Base-by-base conservation (phyloP, 2,888 invertebrate genomes). In the Cantharis rufa region DNA sequence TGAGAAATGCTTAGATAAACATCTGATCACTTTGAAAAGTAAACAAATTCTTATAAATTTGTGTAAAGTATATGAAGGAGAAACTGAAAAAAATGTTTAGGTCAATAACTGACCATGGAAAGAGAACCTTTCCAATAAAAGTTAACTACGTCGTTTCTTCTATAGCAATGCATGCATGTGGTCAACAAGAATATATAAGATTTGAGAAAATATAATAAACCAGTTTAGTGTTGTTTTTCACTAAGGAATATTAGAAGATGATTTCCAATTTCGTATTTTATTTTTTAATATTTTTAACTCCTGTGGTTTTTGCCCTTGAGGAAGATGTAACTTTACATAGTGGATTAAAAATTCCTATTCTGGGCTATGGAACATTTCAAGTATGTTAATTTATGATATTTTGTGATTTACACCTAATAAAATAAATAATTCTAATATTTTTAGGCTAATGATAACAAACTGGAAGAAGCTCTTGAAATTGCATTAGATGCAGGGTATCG, bases 401-500 rank as follows among this genome's bases (percentile, higher is more conserved):
- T 28, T 28, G 11, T 28, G 2, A 18, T 28, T 28, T 24, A 24
- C 24, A 24, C 0, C 9, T 24, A 10, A 10, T 28, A 28, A 28
- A 28, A 28, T 24, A 18, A 82, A 10, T 28, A 3, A 27, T 66
- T 72, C 3, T 64, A 15, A 15, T 66, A n/a, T n/a, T 87, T 89
- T 28, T 82, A 93, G 93, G 91, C 92, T 0, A 90, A 90, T 79
- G 89, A 90, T 15, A 91, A 90, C 15, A 90, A 92, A 83, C 91
- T 91, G 0, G 89, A 88, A 0, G 90, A 91, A 69, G 92, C 92
- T 0, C 88, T 93, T 9, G 90, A 91, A 62, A 90, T 91, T 81
- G 94, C 94, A 1, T 91, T 94, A 71, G 92, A 93, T 80, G 86
- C 90, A 28, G 94, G 94, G 0, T 95, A 94, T 84, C 89, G 93